Percentiles rank a stretch among this genome's conserved stretches.
phyloP scores from a whole-genome alignment of 53 echinoderm and acorn worm genomes.

The Crossaster papposus region DNA sequence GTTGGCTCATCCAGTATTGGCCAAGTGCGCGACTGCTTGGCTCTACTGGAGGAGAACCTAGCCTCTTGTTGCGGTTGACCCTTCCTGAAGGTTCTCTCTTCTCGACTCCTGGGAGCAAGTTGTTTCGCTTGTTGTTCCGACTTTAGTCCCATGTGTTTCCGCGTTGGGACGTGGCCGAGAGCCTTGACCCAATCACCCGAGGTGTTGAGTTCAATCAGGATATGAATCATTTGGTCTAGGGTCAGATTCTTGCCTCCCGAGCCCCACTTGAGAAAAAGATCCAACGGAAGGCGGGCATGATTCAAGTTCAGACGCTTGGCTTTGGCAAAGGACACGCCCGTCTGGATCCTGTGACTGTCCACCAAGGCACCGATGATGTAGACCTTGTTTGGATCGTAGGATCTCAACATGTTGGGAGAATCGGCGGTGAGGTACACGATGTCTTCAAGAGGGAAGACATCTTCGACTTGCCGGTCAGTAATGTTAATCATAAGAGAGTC shows the following conservation, averaged over 20 bases:
- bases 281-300: conserved; percentile 87
- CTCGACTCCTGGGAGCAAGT: conserved; percentile 13
- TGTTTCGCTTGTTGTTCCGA: conserved; percentile 26
- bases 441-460: conserved; percentile 77
- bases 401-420: conserved; percentile 78
- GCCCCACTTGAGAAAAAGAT: conserved; percentile 80
- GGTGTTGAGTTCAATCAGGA: conserved; percentile 71
- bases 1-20: conserved; percentile 17
- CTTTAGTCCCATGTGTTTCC: conserved; percentile 83
- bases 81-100: background rate
- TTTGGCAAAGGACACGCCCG: conserved; percentile 77
- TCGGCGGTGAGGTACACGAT: conserved; percentile 88
- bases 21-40: conserved; percentile 36
- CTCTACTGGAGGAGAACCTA: conserved; percentile 60
- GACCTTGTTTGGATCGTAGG: conserved; percentile 73
- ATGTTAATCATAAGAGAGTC: conserved; percentile 71
- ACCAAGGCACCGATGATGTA: conserved; percentile 91
- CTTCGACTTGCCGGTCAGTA: conserved; percentile 70
- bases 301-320: conserved; percentile 75
- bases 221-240: conserved; percentile 83
- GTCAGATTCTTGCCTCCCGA: conserved; percentile 82
- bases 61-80: background rate
- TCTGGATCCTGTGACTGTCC: conserved; percentile 63
- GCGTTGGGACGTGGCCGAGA: conserved; percentile 75
- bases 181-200: conserved; percentile 81